Evolutionary conservation across 2,888 invertebrate species (phyloP).

Genomic region (Tetropium fuscum): DNA sequence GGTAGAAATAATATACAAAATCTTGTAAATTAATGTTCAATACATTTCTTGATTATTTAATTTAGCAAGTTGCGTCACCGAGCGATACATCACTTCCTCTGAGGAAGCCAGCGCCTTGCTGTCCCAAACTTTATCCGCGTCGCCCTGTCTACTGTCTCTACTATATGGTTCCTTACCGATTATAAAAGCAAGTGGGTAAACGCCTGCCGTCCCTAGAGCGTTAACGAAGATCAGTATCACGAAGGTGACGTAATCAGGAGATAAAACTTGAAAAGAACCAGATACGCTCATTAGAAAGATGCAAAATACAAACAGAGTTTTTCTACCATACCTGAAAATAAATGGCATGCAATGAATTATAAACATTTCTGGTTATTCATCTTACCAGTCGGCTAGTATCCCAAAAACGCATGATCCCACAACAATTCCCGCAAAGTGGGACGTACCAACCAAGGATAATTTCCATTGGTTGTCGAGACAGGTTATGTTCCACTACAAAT

Average conservation of each 20-base stretch:
- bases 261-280: conserved; percentile 69
- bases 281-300: conserved; percentile 71
- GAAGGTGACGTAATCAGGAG: conserved; percentile 69
- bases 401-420: conserved; percentile 72
- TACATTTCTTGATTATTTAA: no score
- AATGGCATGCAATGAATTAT: conserved; percentile 53
- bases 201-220: conserved; percentile 73
- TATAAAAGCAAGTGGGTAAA: conserved; percentile 73
- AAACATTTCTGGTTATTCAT: conserved; percentile 35
- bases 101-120: no score
- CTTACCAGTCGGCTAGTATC: conserved; percentile 72
- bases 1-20: no score
- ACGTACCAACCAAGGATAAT: conserved; percentile 71
- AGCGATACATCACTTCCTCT: no score
- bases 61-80: no score
- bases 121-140: no score
- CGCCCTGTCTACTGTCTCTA: no score
- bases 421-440: conserved; percentile 74
- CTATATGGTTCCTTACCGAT: no score
- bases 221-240: conserved; percentile 69
- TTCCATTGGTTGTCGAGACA: conserved; percentile 74
- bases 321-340: conserved; percentile 70
- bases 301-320: conserved; percentile 70
- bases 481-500: conserved; percentile 70
- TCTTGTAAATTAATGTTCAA: no score